Conservation (phyloP, 2,888 invertebrate species). For the Leptopterna dolabrata region DNA sequence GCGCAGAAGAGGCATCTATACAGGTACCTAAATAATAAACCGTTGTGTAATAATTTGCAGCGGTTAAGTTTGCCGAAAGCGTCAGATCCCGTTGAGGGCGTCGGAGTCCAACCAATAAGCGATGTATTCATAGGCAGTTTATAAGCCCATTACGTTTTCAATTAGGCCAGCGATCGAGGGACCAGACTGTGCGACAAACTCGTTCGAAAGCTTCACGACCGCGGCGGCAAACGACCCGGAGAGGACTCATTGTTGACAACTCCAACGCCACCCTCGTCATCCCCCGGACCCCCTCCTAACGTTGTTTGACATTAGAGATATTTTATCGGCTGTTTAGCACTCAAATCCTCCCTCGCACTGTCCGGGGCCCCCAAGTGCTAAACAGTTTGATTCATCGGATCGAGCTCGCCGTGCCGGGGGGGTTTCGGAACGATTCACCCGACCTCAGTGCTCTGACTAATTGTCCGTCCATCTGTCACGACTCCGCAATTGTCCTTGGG, state of each 20-base stretch:
- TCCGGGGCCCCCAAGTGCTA: not conserved
- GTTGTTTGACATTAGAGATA: constrained; percentile 39
- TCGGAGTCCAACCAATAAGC: too few species aligned
- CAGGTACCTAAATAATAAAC: too few species aligned
- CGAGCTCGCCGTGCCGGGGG: too few species aligned
- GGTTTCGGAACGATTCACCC: not conserved
- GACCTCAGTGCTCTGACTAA: constrained; percentile 19
- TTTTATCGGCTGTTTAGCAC: constrained; percentile 48
- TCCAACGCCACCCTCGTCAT: not conserved
- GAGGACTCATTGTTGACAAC: not conserved
- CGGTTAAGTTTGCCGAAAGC: too few species aligned
- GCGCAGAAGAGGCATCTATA: too few species aligned
- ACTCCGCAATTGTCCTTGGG: not conserved
- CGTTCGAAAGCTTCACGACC: not conserved
- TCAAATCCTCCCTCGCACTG: not conserved
- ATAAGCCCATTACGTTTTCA: not conserved
- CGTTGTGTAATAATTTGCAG: too few species aligned
- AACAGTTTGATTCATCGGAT: constrained; percentile 24
- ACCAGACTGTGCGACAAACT: not conserved
- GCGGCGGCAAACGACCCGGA: not conserved
- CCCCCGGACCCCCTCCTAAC: not conserved
- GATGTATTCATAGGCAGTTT: not conserved
- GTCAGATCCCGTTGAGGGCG: too few species aligned
- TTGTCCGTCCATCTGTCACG: constrained; percentile 41
- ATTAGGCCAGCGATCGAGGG: not conserved